Conservation (phyloP, 2,113 vertebrate genomes). For the Irena cyanogastra region DNA sequence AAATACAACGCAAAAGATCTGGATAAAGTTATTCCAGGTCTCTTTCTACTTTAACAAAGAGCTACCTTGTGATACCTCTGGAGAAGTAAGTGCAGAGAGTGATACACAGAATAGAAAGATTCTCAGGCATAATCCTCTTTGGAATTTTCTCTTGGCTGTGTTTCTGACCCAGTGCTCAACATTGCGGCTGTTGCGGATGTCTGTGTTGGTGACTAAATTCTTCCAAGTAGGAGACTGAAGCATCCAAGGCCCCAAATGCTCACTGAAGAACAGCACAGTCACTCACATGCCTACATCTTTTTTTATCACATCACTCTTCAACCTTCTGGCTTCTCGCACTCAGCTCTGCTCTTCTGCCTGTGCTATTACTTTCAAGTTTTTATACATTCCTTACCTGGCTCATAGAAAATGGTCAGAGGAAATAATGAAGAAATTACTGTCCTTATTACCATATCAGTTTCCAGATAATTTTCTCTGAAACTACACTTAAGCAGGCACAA, state of each 20-base stretch:
- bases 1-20: not conserved
- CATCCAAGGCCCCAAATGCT: not conserved
- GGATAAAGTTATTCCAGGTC: not conserved
- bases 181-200: not conserved
- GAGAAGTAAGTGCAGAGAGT: not conserved
- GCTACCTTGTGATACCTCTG: not conserved
- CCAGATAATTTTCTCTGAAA: not conserved
- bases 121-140: not conserved
- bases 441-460: not conserved
- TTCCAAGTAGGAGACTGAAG: not conserved
- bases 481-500: not conserved
- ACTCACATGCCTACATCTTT: not conserved
- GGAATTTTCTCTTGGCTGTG: not conserved
- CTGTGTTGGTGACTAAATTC: not conserved
- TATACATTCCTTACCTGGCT: not conserved
- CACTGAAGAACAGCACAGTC: not conserved
- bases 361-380: not conserved
- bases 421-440: not conserved
- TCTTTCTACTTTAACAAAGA: not conserved
- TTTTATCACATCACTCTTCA: not conserved
- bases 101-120: not conserved
- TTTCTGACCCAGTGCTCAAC: not conserved
- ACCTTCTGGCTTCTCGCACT: not conserved
- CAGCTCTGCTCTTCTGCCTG: not conserved
- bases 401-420: not conserved